phyloP scores from a whole-genome alignment of 2,888 invertebrate species.

The Clepsis dumicolana region DNA sequence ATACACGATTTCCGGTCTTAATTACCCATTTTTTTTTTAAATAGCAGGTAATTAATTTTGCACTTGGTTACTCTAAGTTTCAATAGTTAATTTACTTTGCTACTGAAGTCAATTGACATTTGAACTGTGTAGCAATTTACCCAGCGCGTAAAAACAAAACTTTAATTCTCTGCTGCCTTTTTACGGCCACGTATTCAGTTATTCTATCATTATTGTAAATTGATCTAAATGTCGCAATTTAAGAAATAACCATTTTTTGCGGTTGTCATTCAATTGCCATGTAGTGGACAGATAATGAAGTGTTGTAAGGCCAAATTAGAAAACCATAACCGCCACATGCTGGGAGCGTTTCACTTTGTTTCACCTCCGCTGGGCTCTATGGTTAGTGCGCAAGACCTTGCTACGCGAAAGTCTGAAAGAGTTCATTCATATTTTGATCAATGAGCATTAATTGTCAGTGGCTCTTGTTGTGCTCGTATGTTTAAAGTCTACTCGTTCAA shows the following conservation, averaged over 20 bases:
- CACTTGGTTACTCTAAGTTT: neutral
- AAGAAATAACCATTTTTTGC: slow-evolving; percentile 8
- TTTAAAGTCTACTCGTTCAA: neutral
- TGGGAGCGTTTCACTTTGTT: slow-evolving; percentile 37
- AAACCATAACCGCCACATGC: slow-evolving; percentile 40
- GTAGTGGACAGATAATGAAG: slow-evolving; percentile 37
- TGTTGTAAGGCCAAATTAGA: slow-evolving; percentile 29
- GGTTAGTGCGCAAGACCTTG: slow-evolving; percentile 27
- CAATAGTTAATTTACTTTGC: neutral
- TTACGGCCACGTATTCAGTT: neutral
- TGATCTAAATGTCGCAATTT: neutral
- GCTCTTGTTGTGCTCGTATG: neutral
- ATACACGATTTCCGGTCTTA: too few species aligned
- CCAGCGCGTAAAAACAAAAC: neutral
- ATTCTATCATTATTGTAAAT: neutral
- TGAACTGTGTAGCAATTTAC: neutral
- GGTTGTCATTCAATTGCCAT: slow-evolving; percentile 33
- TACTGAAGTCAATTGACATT: neutral
- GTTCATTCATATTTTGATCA: neutral
- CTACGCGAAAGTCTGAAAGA: slow-evolving; percentile 20
- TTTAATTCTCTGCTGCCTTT: neutral
- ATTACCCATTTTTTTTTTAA: too few species aligned
- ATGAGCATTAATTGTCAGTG: neutral
- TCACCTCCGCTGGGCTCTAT: slow-evolving; percentile 28
- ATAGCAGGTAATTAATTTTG: too few species aligned